Base-by-base conservation (phyloP, 2,888 invertebrate genomes). In the Sisyra terminalis region DNA sequence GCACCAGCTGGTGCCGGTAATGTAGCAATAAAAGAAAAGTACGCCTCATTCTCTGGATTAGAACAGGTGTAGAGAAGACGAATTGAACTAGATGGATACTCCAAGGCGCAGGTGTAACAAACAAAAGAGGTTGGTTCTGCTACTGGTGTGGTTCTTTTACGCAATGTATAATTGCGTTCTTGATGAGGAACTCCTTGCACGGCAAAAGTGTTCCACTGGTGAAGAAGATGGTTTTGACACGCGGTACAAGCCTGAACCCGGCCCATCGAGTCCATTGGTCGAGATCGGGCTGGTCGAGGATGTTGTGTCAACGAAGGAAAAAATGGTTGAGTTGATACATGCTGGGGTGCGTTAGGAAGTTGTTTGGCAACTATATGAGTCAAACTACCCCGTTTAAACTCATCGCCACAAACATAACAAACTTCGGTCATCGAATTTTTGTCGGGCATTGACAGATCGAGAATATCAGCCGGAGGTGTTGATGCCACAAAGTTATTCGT, bases 391-490 rank as follows among this genome's bases (percentile, higher is more conserved):
- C 85, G 74, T 50, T 79, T 75, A 61, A 81, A 84, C 62, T 88
- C 87, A 58, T 87, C 87, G 14, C 89, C 89, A 63, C 89, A 89
- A 11, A 88, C 83, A 63, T 88, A 89, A 63, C 86, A 87, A 42
- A 88, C 87, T 64, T 88, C 87, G 15, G 86, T 87, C 52, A 82
- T 76, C 10, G 87, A 83, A 67, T 88, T 88, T 67, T 88, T 88
- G 64, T 88, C 88, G 9, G 88, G 88, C 88, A 89, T 88, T 47
- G 87, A 87, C 46, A 89, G 69, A 66, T 89, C 88, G 46, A 88
- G 67, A 53, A 87, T 87, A 59, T 86, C 86, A 31, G 85, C 78
- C 53, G 83, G 85, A n/a, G 76, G 73, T 35, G 74, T 56, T 41
- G 41, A 17, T 2, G 15, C 30, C 9, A 40, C 40, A 6, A 17